Evolutionary conservation across 2,888 invertebrate genomes (phyloP), one percentile per base, ranked within the genome.

Genomic region (Drosophila hamatofila): DNA sequence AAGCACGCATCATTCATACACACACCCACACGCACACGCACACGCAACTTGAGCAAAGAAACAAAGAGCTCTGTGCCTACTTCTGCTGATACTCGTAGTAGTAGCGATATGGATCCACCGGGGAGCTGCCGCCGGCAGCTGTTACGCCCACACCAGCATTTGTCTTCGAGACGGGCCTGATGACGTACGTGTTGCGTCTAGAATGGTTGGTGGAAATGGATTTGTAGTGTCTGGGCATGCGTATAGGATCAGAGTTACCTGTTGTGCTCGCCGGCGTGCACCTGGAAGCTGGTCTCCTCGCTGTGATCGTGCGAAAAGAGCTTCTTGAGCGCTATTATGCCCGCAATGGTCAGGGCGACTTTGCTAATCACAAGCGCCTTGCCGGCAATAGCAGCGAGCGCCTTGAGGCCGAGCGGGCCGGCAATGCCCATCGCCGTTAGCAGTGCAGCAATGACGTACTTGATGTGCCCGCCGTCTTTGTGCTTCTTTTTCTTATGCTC

Each of bases 331-430:
- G 95, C 96, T 82, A 96, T 95, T 67, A 96, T 95, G 61, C 95
- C 95, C 72, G 96, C 95, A 81, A 96, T 96, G 70, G 96, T 95
- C 66, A 96, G 92, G 2, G 96, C 96, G 54, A 96, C 95, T 91
- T 96, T 96, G 91, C 95, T 95, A 79, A 96, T 95, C 72, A 96
- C 94, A 74, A 96, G 93, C 39, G 96, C 96, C 91, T 96, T 95
- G 52, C 95, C 95, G 54, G 96, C 96, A 83, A 96, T 95, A 33
- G 95, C 94, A 61, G 95, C 96, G 75, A 96, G 92, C 30, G 95
- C 95, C 92, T 96, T 96, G 86, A 96, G 93, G 44, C 95, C 95
- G 90, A 96, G 93, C 2, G 96, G 96, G 73, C 95, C 95, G 49
- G 95, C 95, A 70, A 96, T 94, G 80, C 95, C 95, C 91, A 96